Conservation (phyloP, 2,113 vertebrate species). For the Heptranchias perlo region DNA sequence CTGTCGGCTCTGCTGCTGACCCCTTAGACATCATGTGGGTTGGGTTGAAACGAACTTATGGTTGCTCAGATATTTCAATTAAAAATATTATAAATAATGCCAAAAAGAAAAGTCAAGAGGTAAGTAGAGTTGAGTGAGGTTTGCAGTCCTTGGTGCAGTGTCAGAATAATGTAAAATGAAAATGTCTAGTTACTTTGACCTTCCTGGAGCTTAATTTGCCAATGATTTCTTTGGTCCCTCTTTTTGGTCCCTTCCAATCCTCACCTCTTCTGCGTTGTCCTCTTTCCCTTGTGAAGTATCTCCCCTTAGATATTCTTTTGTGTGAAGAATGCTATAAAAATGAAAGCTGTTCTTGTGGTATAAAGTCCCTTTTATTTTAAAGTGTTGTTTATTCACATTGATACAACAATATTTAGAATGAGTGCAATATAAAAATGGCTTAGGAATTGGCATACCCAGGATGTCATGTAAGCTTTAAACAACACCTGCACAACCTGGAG, state of each 20-base stretch:
- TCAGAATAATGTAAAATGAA: not conserved
- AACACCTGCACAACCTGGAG: not conserved
- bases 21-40: slow-evolving; percentile 17
- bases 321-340: not conserved
- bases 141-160: not conserved
- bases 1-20: not conserved
- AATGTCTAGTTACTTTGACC: not conserved
- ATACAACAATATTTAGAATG: not conserved
- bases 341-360: not conserved
- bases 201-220: not conserved
- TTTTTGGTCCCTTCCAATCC: not conserved
- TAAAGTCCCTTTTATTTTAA: not conserved
- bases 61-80: slow-evolving; percentile 22
- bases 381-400: not conserved
- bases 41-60: slow-evolving; percentile 29
- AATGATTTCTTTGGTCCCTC: not conserved
- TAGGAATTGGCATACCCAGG: not conserved
- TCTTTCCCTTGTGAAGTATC: not conserved
- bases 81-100: not conserved
- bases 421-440: not conserved
- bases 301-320: not conserved
- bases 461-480: not conserved
- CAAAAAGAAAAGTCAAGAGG: not conserved
- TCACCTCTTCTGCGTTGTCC: not conserved
- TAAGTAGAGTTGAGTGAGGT: not conserved